Evolutionary conservation across 2,113 vertebrate genomes (phyloP).

Genomic region (Symphodus melops): DNA sequence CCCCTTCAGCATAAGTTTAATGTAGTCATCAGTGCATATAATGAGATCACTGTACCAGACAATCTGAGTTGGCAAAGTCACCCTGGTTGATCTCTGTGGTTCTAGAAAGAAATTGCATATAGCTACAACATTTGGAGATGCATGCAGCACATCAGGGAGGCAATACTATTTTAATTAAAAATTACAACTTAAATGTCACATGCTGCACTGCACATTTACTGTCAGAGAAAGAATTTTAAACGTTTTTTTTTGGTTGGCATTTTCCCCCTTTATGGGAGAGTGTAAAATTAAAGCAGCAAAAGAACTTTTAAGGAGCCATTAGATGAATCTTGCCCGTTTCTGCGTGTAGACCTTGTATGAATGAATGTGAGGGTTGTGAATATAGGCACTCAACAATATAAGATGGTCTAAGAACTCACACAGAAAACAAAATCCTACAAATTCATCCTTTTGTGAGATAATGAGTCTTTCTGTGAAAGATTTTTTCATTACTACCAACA

Average conservation of each 20-base stretch:
- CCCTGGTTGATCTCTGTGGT: constrained; percentile 15
- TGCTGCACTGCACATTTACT: not conserved
- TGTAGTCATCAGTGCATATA: constrained; percentile 34
- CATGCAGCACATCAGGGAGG: not conserved
- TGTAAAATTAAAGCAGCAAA: too few species aligned
- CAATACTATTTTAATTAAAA: not conserved
- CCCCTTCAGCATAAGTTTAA: constrained; percentile 12
- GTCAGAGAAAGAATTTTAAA: constrained; percentile 1
- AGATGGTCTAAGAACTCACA: not conserved
- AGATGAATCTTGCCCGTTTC: too few species aligned
- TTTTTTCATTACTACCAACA: constrained; percentile 25
- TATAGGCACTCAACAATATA: not conserved
- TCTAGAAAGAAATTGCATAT: constrained; percentile 6
- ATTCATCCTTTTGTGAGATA: constrained; percentile 13
- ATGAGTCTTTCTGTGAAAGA: constrained; percentile 25
- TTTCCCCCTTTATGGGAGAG: too few species aligned
- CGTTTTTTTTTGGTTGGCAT: not conserved
- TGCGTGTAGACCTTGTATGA: not conserved
- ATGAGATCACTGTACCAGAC: constrained; percentile 37
- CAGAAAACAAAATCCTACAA: not conserved
- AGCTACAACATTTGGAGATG: not conserved
- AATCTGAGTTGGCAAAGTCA: constrained; percentile 28
- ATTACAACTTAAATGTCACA: not conserved
- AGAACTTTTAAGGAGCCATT: too few species aligned
- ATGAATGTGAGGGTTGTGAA: not conserved